These are phyloP conservation scores for Holacanthella duospinosa DNA, from an alignment of 2,888 invertebrate genomes.

Conservation along the genomic window DNA sequence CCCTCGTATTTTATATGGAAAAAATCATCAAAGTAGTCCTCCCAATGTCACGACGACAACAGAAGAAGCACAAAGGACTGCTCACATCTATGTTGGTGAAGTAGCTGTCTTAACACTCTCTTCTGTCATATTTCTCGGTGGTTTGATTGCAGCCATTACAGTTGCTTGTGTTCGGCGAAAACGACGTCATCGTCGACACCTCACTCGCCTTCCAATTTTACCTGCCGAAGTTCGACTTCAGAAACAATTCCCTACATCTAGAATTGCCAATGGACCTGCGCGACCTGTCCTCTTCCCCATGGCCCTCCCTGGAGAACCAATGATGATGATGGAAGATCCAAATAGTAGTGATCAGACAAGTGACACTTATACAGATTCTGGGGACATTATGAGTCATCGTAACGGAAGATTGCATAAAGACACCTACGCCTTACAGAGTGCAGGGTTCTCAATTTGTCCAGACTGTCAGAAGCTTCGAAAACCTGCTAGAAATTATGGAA, in stretches of 20 bases:
- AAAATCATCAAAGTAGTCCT: constrained; percentile 1
- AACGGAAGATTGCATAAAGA: constrained; percentile 6
- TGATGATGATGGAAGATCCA: constrained; percentile 12
- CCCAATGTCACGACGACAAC: constrained; percentile 18
- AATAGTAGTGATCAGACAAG: constrained; percentile 38
- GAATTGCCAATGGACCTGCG: constrained; percentile 27
- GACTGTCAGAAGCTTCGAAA: constrained; percentile 35
- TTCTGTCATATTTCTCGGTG: constrained; percentile 68
- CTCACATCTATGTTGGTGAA: constrained; percentile 45
- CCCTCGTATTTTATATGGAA: constrained; percentile 6
- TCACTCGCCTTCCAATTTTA: constrained; percentile 34
- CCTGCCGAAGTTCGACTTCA: constrained; percentile 36
- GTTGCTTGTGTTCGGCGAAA: constrained; percentile 34
- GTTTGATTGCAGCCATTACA: constrained; percentile 65
- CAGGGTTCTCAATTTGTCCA: constrained; percentile 31
- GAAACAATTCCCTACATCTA: constrained; percentile 23
- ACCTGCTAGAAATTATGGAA: constrained; percentile 15
- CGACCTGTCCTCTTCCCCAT: constrained; percentile 35
- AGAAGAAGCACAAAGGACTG: constrained; percentile 28
- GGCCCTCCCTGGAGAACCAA: constrained; percentile 33
- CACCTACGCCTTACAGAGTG: constrained; percentile 10
- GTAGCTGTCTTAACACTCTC: constrained; percentile 69
- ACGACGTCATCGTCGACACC: constrained; percentile 26
- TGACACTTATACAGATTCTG: constrained; percentile 38
- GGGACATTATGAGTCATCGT: constrained; percentile 9